Percentiles rank a stretch among this genome's conserved stretches.
phyloP scores from a whole-genome alignment of 2,113 vertebrate species.

The Glaucomys volans region DNA sequence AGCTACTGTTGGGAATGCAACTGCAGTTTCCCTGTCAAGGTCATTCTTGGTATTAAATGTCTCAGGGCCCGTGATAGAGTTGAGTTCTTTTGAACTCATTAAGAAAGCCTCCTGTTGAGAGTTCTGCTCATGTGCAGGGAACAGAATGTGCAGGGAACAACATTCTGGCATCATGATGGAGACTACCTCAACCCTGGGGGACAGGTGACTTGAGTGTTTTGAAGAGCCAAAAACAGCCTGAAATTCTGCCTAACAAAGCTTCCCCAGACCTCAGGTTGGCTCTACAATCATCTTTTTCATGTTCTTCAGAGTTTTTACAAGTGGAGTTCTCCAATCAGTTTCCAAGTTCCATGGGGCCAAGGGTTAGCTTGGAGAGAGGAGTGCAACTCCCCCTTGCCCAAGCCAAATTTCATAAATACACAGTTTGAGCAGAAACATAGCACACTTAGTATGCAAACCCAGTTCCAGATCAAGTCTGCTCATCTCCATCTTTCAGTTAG shows the following conservation, averaged over 20 bases:
- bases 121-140: not conserved
- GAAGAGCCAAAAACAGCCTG: not conserved
- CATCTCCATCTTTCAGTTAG: not conserved
- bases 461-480: constrained; percentile 20
- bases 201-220: constrained; percentile 41
- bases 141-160: not conserved
- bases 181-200: not conserved
- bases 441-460: not conserved
- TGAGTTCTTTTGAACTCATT: not conserved
- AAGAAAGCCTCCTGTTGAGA: not conserved
- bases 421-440: not conserved
- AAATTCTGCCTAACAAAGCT: not conserved
- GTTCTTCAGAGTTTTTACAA: not conserved
- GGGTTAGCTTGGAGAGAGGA: not conserved
- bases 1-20: constrained; percentile 52
- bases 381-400: not conserved
- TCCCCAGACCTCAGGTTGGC: not conserved
- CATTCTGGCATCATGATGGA: not conserved
- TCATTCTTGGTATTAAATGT: not conserved
- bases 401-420: not conserved
- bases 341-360: not conserved
- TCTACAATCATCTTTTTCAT: not conserved
- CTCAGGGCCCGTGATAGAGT: not conserved
- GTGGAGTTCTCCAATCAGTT: not conserved
- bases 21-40: constrained; percentile 1